A percentile compares a stretch with the other conserved stretches of the same genome.
Evolutionary conservation across 2,888 invertebrate species (phyloP).

Genomic region (Agonopterix arenella): DNA sequence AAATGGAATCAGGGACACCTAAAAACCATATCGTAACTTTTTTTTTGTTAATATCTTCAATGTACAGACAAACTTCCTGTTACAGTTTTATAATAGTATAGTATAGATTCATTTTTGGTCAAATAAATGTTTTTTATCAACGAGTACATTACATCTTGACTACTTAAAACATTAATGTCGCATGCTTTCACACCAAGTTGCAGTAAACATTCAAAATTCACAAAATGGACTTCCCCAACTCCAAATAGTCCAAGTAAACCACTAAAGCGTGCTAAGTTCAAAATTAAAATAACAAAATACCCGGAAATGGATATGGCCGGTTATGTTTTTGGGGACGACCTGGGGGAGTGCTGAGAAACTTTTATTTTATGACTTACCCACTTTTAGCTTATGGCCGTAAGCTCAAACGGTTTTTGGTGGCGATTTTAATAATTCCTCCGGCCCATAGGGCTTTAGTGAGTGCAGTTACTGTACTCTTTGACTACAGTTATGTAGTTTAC

Average conservation of each 20-base stretch:
- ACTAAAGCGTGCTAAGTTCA: not conserved
- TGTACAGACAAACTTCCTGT: too few relatives aligned
- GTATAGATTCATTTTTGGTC: too few relatives aligned
- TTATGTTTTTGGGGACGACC: not conserved
- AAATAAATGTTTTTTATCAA: too few relatives aligned
- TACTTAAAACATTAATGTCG: too few relatives aligned
- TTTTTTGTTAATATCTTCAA: too few relatives aligned
- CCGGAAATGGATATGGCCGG: not conserved
- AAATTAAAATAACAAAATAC: conserved; percentile 3
- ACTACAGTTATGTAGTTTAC: too few relatives aligned
- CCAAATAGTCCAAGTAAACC: not conserved
- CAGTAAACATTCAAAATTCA: conserved; percentile 1
- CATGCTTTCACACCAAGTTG: too few relatives aligned
- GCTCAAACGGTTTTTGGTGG: not conserved
- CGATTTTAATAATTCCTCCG: conserved; percentile 2
- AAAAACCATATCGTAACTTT: too few relatives aligned
- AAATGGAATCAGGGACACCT: too few relatives aligned
- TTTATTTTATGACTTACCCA: conserved; percentile 3
- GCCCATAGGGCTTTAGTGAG: not conserved
- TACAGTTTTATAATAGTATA: too few relatives aligned
- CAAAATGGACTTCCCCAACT: not conserved
- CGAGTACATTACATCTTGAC: too few relatives aligned
- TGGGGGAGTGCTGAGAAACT: not conserved
- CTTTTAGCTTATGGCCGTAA: not conserved
- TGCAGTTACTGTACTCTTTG: too few relatives aligned